These are phyloP conservation scores for Spisula subtruncata DNA, from an alignment of 2,888 invertebrate species.

Conservation along the genomic window DNA sequence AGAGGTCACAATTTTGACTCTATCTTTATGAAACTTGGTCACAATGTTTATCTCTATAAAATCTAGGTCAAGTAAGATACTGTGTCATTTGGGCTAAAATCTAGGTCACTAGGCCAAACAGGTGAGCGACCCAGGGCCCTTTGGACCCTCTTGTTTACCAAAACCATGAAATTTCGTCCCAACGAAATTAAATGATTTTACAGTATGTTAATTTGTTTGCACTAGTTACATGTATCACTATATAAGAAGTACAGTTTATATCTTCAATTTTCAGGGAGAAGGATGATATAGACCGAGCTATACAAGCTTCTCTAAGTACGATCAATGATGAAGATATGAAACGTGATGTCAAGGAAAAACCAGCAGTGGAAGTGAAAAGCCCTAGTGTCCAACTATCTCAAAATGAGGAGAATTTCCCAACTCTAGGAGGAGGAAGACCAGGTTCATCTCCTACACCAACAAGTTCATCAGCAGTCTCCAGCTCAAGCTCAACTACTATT, in stretches of 20 bases:
- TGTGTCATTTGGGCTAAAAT: too few relatives aligned
- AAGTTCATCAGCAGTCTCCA: slow-evolving; percentile 51
- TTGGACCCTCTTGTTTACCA: too few relatives aligned
- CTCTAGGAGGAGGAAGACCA: slow-evolving; percentile 53
- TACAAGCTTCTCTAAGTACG: slow-evolving; percentile 79
- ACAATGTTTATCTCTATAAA: too few relatives aligned
- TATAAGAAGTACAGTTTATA: neutral
- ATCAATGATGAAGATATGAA: slow-evolving; percentile 73
- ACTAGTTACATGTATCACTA: too few relatives aligned
- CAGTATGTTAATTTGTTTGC: too few relatives aligned
- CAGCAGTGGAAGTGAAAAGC: slow-evolving; percentile 22
- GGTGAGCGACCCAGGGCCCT: too few relatives aligned
- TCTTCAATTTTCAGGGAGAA: slow-evolving; percentile 72
- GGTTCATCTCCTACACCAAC: slow-evolving; percentile 2
- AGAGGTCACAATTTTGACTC: too few relatives aligned
- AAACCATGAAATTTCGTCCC: too few relatives aligned
- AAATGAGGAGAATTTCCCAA: slow-evolving; percentile 71
- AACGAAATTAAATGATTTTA: too few relatives aligned
- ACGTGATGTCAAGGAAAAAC: slow-evolving; percentile 34
- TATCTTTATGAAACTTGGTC: too few relatives aligned
- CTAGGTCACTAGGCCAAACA: too few relatives aligned
- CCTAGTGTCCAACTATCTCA: slow-evolving; percentile 54
- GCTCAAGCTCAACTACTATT: slow-evolving; percentile 27
- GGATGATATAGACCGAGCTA: slow-evolving; percentile 75
- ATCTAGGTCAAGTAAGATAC: too few relatives aligned